Percentiles rank a stretch among this genome's conserved stretches.
Conservation (phyloP, 2,797 vertebrate genomes). For the Mareca penelope region DNA sequence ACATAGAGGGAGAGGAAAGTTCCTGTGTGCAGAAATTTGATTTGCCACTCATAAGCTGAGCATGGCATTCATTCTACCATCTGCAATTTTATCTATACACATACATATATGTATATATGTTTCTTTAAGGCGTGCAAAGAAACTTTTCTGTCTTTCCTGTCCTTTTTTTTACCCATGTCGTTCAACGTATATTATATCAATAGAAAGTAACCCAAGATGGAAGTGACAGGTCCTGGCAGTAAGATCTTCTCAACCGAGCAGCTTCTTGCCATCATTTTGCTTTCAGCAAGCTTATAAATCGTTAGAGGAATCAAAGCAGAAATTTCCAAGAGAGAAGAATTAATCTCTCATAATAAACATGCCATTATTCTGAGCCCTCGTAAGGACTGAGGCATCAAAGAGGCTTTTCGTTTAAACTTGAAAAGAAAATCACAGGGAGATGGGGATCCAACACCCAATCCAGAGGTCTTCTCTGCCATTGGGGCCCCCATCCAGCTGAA, state of each 20-base stretch:
- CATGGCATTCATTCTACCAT: not conserved
- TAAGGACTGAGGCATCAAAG: not conserved
- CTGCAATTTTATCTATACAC: not conserved
- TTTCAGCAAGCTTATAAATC: not conserved
- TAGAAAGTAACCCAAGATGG: not conserved
- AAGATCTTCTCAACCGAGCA: not conserved
- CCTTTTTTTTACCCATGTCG: not conserved
- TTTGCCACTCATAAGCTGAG: not conserved
- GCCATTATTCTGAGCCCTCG: not conserved
- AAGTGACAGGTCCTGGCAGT: not conserved
- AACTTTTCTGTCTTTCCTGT: slow-evolving; percentile 59
- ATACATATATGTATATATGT: not conserved
- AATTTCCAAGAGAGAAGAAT: not conserved
- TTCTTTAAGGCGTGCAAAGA: not conserved
- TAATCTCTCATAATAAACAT: not conserved
- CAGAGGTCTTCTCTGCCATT: not conserved
- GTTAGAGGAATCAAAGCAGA: not conserved
- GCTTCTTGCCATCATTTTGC: not conserved
- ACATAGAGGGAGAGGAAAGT: not conserved
- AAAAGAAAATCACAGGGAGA: not conserved
- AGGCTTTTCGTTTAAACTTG: not conserved
- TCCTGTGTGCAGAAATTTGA: not conserved
- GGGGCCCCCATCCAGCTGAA: not conserved
- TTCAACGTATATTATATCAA: not conserved
- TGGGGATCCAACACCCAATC: not conserved